Evolutionary conservation across 2,113 vertebrate genomes (phyloP).

Genomic region (Ondatra zibethicus): DNA sequence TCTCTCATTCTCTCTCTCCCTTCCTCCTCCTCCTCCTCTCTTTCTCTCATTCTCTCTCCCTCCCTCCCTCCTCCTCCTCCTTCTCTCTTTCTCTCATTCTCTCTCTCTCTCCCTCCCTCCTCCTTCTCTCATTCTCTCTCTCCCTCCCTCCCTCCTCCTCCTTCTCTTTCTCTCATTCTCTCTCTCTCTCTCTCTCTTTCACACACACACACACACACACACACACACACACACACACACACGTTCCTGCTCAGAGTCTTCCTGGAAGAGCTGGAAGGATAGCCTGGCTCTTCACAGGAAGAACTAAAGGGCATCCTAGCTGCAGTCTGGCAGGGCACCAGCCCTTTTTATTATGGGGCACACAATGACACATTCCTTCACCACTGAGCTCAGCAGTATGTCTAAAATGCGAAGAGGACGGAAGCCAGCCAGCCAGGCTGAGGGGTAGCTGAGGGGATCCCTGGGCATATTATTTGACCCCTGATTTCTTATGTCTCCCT

Average conservation of each 20-base stretch:
- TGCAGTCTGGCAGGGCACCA: background rate
- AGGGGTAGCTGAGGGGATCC: background rate
- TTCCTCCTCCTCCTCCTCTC: background rate
- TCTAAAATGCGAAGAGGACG: background rate
- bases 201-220: background rate
- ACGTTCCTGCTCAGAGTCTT: background rate
- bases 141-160: too few relatives aligned
- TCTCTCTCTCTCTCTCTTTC: background rate
- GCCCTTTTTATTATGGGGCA: background rate
- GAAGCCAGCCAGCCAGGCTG: background rate
- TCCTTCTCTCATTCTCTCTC: background rate
- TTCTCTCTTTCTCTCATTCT: accelerated
- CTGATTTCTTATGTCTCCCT: background rate
- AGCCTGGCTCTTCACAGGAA: background rate
- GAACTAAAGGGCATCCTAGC: background rate
- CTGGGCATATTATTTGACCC: background rate
- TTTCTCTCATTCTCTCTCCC: background rate
- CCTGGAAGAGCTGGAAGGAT: background rate
- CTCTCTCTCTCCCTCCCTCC: background rate
- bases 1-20: background rate
- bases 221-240: accelerated
- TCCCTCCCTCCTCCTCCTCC: background rate
- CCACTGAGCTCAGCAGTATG: background rate
- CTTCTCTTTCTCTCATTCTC: background rate
- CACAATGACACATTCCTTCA: background rate